Base-by-base conservation (phyloP, 2,797 vertebrate genomes). In the Lagocephalus sceleratus region DNA sequence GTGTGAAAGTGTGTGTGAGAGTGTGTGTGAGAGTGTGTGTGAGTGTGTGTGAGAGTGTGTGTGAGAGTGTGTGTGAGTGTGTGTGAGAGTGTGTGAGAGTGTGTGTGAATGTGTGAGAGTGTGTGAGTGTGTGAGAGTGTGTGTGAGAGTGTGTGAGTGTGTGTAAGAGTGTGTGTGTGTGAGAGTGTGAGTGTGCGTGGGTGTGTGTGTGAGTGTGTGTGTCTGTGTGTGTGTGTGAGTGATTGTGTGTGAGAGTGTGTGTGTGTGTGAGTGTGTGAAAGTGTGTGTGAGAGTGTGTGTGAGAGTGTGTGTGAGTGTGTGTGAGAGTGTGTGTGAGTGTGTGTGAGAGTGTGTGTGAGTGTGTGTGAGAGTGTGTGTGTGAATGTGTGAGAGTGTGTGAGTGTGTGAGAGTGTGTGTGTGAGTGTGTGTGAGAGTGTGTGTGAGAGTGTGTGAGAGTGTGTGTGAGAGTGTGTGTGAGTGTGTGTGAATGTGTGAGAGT, bases 111-210 rank as follows among this genome's bases (percentile, higher is more conserved):
- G n/a, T n/a, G n/a, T n/a, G n/a, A n/a, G n/a, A n/a, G n/a, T n/a
- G n/a, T n/a, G n/a, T 9, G 20, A 25, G 20, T 23, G 44, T 51
- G 47, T 39, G 38, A 1, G 38, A 38, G 57, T 15, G 40, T 49
- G 56, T 38, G 38, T n/a, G 8, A 5, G 16, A 32, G 38, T 23
- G 55, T 54, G 58, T 47, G 54, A 5, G 20, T 35, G 20, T 23
- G 44, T 51, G 47, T 39, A n/a, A n/a, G 38, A 1, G 38, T 41
- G 57, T 15, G 40, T 49, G 56, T 38, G 38, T n/a, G 8, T 5
- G 16, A 32, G 38, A 21, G 55, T 54, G 58, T 47, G 54, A 3
- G n/a, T 92, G 74, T 86, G 97, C 95, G 21, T 96, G 94, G 51
- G 96, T 88, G 73, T 97, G 20, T 23, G 44, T 51, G 47, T 39